Percentiles rank a stretch among this genome's conserved stretches.
Evolutionary conservation across 2,113 vertebrate species (phyloP).

Genomic region (Daubentonia madagascariensis): DNA sequence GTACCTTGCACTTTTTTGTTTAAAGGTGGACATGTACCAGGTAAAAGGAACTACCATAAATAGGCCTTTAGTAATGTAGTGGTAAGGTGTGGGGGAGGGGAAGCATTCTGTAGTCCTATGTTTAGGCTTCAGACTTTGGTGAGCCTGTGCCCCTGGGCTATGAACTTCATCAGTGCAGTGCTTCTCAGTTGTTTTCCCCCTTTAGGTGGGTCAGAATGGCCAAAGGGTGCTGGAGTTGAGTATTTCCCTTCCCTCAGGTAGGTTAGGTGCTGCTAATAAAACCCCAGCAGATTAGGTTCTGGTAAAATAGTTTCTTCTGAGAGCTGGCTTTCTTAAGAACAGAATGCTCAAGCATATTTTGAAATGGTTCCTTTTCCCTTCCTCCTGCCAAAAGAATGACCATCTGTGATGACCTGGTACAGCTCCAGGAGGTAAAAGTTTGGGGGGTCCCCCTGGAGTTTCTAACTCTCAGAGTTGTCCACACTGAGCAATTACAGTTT

Average conservation of each 20-base stretch:
- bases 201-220: not conserved
- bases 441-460: not conserved
- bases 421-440: not conserved
- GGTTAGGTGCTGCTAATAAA: not conserved
- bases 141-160: not conserved
- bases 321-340: not conserved
- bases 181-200: not conserved
- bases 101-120: not conserved
- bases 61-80: not conserved
- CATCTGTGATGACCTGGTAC: not conserved
- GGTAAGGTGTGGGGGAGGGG: not conserved
- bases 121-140: not conserved
- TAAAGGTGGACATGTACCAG: not conserved
- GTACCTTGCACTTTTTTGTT: not conserved
- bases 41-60: not conserved
- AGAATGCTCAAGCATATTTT: not conserved
- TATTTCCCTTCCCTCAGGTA: not conserved
- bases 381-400: not conserved
- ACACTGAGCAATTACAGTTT: not conserved
- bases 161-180: not conserved
- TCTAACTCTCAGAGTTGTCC: not conserved
- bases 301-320: not conserved
- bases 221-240: not conserved
- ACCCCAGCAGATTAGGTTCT: not conserved
- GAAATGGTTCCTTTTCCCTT: not conserved